phyloP scores from a whole-genome alignment of 2,797 vertebrate genomes.

The Bradypodion ventrale region DNA sequence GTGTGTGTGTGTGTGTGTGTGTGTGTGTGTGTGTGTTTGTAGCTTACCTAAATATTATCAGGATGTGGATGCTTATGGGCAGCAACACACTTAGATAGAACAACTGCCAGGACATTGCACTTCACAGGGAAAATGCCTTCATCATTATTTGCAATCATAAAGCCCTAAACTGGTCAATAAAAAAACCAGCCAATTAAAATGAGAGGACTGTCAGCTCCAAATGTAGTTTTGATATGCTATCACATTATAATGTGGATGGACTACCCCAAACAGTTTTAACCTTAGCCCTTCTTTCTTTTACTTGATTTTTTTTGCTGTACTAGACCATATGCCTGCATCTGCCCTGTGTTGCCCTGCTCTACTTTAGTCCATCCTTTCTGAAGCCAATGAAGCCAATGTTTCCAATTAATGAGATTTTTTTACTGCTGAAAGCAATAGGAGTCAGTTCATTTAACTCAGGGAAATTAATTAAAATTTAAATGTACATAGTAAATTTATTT shows the following conservation, averaged over 20 bases:
- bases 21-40: not conserved
- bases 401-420: conserved; percentile 73
- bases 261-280: no score
- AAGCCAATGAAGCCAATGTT: conserved; percentile 70
- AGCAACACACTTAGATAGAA: not conserved
- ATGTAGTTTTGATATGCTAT: not conserved
- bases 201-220: not conserved
- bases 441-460: conserved; percentile 67
- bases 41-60: not conserved
- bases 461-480: conserved; percentile 71
- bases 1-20: not conserved
- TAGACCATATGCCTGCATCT: not conserved
- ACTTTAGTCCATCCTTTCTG: conserved; percentile 68
- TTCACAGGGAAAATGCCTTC: no score
- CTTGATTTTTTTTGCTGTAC: not conserved
- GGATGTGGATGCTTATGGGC: not conserved
- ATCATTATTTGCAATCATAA: not conserved
- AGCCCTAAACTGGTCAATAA: not conserved
- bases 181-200: not conserved
- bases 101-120: not conserved
- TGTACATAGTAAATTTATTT: conserved; percentile 54
- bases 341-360: conserved; percentile 57
- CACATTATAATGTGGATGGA: no score
- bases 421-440: conserved; percentile 71
- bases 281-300: no score